Evolutionary conservation across 92 coral and sea anemone genomes (phyloP), one percentile per base, ranked within the genome.

Genomic region (Parazoanthus swiftii): DNA sequence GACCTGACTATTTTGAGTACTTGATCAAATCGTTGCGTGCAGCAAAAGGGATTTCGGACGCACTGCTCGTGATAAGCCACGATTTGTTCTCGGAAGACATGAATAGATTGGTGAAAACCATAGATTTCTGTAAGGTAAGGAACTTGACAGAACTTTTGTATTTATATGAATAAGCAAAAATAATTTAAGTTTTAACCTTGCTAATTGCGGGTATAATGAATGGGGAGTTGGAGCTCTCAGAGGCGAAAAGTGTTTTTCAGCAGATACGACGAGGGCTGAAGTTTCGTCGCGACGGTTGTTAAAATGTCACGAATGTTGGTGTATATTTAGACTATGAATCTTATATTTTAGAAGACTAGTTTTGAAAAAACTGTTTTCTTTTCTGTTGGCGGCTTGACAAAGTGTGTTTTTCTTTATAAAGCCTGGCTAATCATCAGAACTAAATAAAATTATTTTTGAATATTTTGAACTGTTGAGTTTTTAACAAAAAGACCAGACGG

Each of bases 61-160:
- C 96, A 0, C 39, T 97, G 65, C 90, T 97, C 0, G 90, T 97
- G 1, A 89, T 94, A n/a, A 97, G 99, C 81, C 98, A 95, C 70
- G 99, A 97, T 73, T 92, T 81, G 29, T 92, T 90, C 86, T 86
- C 93, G 1, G 96, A 92, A 21, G 94, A 93, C 36, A 94, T 97
- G 35, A 93, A 97, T 76, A 79, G 79, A 59, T 39, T 91, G 33
- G 98, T 95, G 51, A 89, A 90, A 70, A 81, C 94, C 15, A 91
- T 97, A 54, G 91, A 97, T 77, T 97, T 95, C 87, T 93, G 99
- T 86, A 93, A 91, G 96, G 98, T 95, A 89, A 82, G 88, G 4
- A 14, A 58, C 66, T 58, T 58, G 20, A 14, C 66, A 58, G 9
- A 18, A 13, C 42, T 58, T 15, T 37, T 3, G 21, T 33, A 10